A percentile compares a stretch with the other conserved stretches of the same genome.
phyloP scores from a whole-genome alignment of 1,140 invertebrate species.

The Eufriesea mexicana region DNA sequence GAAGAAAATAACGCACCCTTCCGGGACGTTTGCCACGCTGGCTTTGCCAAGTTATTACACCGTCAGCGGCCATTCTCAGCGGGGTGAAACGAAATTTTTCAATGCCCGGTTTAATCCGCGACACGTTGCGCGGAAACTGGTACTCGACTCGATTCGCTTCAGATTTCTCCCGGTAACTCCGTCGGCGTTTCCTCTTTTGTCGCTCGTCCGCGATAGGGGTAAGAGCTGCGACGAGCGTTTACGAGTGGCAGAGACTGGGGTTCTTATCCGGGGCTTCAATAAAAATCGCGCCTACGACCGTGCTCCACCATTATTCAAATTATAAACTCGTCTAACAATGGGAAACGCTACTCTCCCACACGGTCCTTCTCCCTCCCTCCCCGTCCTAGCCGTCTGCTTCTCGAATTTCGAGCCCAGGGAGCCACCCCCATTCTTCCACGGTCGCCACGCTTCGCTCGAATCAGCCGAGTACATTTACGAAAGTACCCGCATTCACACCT shows the following conservation, averaged over 20 bases:
- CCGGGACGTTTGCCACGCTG: not conserved
- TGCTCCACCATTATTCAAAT: constrained; percentile 30
- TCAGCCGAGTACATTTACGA: constrained; percentile 51
- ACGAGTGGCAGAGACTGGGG: not conserved
- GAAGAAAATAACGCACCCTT: not conserved
- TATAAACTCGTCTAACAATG: constrained; percentile 37
- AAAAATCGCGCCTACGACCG: not conserved
- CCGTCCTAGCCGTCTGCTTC: not conserved
- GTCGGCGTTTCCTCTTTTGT: not conserved
- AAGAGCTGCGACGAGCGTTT: not conserved
- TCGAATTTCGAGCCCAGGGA: not conserved
- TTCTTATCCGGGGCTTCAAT: not conserved
- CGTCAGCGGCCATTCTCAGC: not conserved
- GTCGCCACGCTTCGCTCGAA: constrained; percentile 1
- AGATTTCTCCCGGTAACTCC: not conserved
- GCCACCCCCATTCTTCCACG: not conserved
- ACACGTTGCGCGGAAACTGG: not conserved
- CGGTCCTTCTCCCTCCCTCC: too few relatives aligned
- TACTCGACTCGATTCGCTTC: not conserved
- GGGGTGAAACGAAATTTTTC: not conserved
- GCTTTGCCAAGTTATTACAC: constrained; percentile 1
- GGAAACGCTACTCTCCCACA: constrained; percentile 9
- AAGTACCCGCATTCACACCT: constrained; percentile 64
- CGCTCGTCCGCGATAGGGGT: not conserved
- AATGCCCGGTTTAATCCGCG: not conserved